A percentile compares a stretch with the other conserved stretches of the same genome.
Conservation (phyloP, 2,888 invertebrate genomes). For the Nemurella pictetii region DNA sequence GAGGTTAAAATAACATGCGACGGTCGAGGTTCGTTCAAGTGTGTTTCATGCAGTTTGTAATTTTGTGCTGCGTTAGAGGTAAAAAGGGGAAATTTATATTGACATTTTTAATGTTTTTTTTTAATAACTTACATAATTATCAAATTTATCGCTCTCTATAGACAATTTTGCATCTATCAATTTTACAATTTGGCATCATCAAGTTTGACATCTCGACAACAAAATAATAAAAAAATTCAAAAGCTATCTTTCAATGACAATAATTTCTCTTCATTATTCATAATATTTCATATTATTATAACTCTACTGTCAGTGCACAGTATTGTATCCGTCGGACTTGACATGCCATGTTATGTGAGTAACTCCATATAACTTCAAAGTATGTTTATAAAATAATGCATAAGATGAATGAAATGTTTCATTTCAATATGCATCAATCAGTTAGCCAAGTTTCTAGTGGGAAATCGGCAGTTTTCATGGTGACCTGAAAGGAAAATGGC, state of each 20-base stretch:
- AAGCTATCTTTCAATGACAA: too few relatives aligned
- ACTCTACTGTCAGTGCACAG: not conserved
- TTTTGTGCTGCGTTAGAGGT: too few relatives aligned
- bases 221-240: too few relatives aligned
- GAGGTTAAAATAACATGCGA: not conserved
- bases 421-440: not conserved
- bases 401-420: not conserved
- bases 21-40: not conserved
- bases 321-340: not conserved
- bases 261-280: too few relatives aligned
- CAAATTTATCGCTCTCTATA: too few relatives aligned
- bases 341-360: not conserved
- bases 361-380: not conserved
- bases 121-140: too few relatives aligned
- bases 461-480: not conserved
- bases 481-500: not conserved
- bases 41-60: not conserved
- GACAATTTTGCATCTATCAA: too few relatives aligned
- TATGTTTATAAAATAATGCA: not conserved
- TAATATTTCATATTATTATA: not conserved
- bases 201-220: not conserved
- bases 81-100: too few relatives aligned
- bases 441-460: not conserved
- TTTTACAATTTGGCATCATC: too few relatives aligned
- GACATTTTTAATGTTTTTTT: too few relatives aligned